phyloP scores from a whole-genome alignment of 2,888 invertebrate genomes.

The Palloptera scutellata region DNA sequence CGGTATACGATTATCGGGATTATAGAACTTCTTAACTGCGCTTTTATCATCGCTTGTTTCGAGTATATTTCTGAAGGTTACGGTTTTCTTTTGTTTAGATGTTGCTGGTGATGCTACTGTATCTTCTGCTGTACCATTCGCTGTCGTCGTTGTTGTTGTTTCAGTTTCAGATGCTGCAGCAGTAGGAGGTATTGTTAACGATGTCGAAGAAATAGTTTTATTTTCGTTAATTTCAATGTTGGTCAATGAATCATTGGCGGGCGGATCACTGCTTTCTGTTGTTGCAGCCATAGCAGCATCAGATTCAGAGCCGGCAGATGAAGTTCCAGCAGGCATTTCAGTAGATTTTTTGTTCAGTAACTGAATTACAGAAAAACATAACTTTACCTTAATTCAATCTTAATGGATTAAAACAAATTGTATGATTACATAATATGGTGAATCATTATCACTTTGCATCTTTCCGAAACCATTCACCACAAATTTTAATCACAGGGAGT shows the following conservation, averaged over 20 bases:
- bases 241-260: too few species aligned
- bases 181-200: constrained; percentile 12
- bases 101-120: constrained; percentile 27
- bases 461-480: too few species aligned
- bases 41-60: constrained; percentile 72
- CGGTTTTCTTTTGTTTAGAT: constrained; percentile 68
- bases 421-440: too few species aligned
- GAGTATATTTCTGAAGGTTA: constrained; percentile 70
- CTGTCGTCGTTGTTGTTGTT: constrained; percentile 26
- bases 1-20: constrained; percentile 70
- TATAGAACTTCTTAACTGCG: constrained; percentile 68
- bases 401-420: too few species aligned
- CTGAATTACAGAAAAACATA: constrained; percentile 20
- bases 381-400: too few species aligned
- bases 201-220: constrained; percentile 13
- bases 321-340: constrained; percentile 25
- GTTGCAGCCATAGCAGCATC: too few species aligned
- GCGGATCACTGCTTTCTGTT: too few species aligned
- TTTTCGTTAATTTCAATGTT: constrained; percentile 18
- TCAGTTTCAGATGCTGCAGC: constrained; percentile 19
- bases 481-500: too few species aligned
- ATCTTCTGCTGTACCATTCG: constrained; percentile 11
- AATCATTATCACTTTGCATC: too few species aligned
- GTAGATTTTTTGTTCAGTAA: constrained; percentile 18
- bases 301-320: neutral